A percentile compares a stretch with the other conserved stretches of the same genome.
phyloP scores from a whole-genome alignment of 1,140 invertebrate species.

The Anoplophora glabripennis region DNA sequence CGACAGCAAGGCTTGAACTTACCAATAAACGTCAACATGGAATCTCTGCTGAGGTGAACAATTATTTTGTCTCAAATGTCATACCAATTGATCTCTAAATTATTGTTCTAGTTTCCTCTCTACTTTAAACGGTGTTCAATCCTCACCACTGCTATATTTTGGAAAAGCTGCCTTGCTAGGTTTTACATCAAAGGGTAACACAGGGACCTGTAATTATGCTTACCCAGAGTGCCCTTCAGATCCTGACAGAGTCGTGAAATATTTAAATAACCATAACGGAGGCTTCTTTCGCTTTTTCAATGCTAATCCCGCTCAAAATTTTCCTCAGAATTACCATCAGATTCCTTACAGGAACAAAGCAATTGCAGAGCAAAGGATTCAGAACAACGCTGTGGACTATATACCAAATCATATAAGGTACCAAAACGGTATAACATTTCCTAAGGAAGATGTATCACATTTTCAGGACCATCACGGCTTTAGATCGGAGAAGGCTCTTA shows the following conservation, averaged over 20 bases:
- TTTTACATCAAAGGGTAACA: constrained; percentile 60
- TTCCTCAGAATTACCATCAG: constrained; percentile 4
- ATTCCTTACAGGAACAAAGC: constrained; percentile 2
- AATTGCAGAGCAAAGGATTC: constrained; percentile 30
- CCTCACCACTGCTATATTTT: constrained; percentile 65
- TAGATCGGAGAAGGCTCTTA: neutral
- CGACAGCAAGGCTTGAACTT: constrained; percentile 47
- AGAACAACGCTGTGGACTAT: constrained; percentile 22
- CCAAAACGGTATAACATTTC: constrained; percentile 10
- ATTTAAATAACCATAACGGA: constrained; percentile 82
- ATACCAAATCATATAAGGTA: constrained; percentile 3
- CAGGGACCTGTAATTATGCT: constrained; percentile 59
- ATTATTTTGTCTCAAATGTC: constrained; percentile 17
- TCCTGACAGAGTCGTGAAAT: constrained; percentile 67
- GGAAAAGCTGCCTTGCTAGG: constrained; percentile 71
- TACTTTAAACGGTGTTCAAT: constrained; percentile 46
- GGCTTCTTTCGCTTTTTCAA: constrained; percentile 79
- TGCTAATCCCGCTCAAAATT: constrained; percentile 34
- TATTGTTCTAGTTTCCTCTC: constrained; percentile 52
- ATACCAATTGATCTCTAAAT: constrained; percentile 6
- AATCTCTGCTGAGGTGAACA: constrained; percentile 66
- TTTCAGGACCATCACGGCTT: constrained; percentile 9
- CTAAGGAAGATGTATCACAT: constrained; percentile 9
- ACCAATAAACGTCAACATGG: constrained; percentile 57
- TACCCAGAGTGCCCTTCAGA: constrained; percentile 73